phyloP scores from a whole-genome alignment of 2,113 vertebrate species.

The Oostethus manadensis region DNA sequence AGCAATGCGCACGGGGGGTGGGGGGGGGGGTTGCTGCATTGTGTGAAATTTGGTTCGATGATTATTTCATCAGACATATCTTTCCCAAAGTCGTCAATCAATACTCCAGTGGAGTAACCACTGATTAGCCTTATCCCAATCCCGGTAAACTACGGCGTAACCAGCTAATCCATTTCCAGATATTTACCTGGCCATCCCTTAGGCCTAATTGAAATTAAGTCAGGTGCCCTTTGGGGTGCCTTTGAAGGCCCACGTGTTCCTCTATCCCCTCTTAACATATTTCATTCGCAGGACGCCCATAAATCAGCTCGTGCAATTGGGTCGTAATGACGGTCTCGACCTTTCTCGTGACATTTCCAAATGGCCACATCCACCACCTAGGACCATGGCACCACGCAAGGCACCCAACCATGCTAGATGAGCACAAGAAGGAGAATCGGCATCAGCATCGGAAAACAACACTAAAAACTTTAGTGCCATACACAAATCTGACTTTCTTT shows the following conservation, averaged over 20 bases:
- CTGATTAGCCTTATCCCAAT: constrained; percentile 42
- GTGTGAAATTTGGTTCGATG: constrained; percentile 19
- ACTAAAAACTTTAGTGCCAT: too few species aligned
- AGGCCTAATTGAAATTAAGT: constrained; percentile 69
- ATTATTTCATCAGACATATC: constrained; percentile 35
- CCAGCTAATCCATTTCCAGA: constrained; percentile 35
- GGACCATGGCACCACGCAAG: constrained; percentile 51
- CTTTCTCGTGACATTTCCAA: constrained; percentile 69
- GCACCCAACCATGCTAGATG: constrained; percentile 45
- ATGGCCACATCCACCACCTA: constrained; percentile 53
- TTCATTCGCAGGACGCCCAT: constrained; percentile 59
- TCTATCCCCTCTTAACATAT: constrained; percentile 41
- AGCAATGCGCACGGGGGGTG: constrained; percentile 12
- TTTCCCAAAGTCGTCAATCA: constrained; percentile 36
- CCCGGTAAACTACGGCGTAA: constrained; percentile 34
- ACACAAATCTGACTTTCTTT: too few species aligned
- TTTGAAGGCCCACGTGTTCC: constrained; percentile 38
- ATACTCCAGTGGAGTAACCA: constrained; percentile 6
- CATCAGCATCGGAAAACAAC: constrained; percentile 5
- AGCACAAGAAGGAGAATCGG: constrained; percentile 32
- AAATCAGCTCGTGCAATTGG: constrained; percentile 63
- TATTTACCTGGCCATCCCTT: constrained; percentile 41
- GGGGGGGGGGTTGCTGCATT: constrained; percentile 5
- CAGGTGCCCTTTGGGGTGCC: constrained; percentile 66
- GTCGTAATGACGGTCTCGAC: constrained; percentile 56